Evolutionary conservation across 2,113 vertebrate species (phyloP).

Genomic region (Budorcas taxicolor): DNA sequence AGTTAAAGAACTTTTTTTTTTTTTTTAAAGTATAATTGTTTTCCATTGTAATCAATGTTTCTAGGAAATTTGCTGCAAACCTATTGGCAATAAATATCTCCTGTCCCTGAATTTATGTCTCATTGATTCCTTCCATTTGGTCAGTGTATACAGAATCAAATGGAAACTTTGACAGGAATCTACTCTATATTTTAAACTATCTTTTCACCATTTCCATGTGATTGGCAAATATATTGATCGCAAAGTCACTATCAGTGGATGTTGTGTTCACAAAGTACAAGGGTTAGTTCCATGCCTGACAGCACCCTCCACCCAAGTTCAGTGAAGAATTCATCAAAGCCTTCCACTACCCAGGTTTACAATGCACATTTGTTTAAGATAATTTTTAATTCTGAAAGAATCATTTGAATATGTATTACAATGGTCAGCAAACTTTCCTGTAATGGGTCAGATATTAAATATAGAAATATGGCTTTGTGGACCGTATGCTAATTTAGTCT

Average conservation of each 20-base stretch:
- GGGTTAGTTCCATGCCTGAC: background rate
- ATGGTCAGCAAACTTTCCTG: background rate
- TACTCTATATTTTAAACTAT: background rate
- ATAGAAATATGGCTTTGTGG: background rate
- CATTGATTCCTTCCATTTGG: background rate
- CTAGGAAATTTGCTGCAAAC: background rate
- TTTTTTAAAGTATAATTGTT: background rate
- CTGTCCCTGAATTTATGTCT: background rate
- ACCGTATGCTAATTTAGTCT: background rate
- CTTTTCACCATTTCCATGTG: background rate
- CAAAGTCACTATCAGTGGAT: background rate
- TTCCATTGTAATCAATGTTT: background rate
- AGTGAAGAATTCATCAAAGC: background rate
- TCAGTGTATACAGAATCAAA: background rate
- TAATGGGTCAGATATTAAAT: background rate
- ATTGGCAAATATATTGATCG: background rate
- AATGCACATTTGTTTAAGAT: background rate
- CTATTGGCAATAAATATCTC: background rate
- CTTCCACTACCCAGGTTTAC: background rate
- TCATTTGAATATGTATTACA: background rate
- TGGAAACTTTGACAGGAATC: background rate
- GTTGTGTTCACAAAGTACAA: background rate
- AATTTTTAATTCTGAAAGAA: background rate
- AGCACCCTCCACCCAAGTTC: background rate
- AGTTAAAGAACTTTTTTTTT: background rate